These are phyloP conservation scores for Bombus superbus DNA, from an alignment of 1,140 invertebrate species.

Conservation along the genomic window DNA sequence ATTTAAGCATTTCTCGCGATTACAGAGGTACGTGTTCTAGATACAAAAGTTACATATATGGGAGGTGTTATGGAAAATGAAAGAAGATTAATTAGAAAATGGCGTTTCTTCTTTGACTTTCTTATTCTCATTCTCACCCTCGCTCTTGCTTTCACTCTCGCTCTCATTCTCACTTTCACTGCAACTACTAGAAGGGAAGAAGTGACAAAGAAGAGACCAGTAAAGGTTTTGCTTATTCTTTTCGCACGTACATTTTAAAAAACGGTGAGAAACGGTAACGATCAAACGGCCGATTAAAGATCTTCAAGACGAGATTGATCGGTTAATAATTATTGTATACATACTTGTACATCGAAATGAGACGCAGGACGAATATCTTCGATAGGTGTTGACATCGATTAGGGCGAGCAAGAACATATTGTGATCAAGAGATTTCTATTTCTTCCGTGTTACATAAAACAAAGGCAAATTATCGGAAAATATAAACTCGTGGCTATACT, in stretches of 20 bases:
- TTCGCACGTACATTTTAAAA: background rate
- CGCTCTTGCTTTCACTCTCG: background rate
- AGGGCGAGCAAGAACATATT: background rate
- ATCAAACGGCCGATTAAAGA: background rate
- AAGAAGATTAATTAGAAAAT: background rate
- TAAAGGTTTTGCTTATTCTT: background rate
- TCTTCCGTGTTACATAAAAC: background rate
- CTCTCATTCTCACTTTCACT: background rate
- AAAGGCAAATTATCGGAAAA: background rate
- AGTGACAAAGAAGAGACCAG: background rate
- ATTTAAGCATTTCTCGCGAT: background rate
- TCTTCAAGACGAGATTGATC: background rate
- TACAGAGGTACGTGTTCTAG: background rate
- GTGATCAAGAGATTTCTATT: background rate
- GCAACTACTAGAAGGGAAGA: background rate
- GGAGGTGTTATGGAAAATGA: background rate
- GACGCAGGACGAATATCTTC: slow-evolving; percentile 46
- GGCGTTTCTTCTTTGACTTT: background rate
- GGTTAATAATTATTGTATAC: slow-evolving; percentile 55
- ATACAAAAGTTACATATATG: background rate
- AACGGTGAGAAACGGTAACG: background rate
- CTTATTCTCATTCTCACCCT: background rate
- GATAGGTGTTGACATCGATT: slow-evolving; percentile 24
- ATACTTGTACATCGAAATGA: slow-evolving; percentile 52
- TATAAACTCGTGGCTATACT: background rate